Percentiles rank a stretch among this genome's conserved stretches.
phyloP scores from a whole-genome alignment of 1,140 invertebrate species.

The Helicoverpa armigera region DNA sequence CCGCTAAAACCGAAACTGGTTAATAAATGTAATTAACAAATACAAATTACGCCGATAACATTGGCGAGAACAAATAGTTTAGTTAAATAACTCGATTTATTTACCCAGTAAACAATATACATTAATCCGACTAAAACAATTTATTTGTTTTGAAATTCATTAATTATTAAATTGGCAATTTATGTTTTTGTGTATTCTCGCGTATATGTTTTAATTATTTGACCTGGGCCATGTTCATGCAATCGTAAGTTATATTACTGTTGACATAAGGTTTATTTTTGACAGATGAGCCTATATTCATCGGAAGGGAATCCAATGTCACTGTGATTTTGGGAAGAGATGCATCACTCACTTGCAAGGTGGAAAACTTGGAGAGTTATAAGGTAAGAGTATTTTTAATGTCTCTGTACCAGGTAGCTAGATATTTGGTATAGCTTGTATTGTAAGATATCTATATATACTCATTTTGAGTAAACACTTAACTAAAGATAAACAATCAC shows the following conservation, averaged over 20 bases:
- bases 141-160: slow-evolving; percentile 4
- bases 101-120: not conserved
- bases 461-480: no score
- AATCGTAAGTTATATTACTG: not conserved
- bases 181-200: not conserved
- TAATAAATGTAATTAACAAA: not conserved
- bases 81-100: slow-evolving; percentile 2
- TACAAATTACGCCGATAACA: not conserved
- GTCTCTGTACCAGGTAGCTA: not conserved
- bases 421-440: no score
- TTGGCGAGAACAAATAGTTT: not conserved
- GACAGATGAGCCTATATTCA: slow-evolving; percentile 89
- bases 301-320: slow-evolving; percentile 90
- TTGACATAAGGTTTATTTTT: not conserved
- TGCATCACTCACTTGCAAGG: slow-evolving; percentile 90
- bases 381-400: slow-evolving; percentile 86
- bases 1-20: not conserved
- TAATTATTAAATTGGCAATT: slow-evolving; percentile 3
- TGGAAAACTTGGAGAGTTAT: slow-evolving; percentile 90
- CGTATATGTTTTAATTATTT: slow-evolving; percentile 54
- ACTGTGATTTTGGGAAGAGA: slow-evolving; percentile 92
- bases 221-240: not conserved
- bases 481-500: no score
- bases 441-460: no score
- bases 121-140: not conserved